Evolutionary conservation across 2,888 invertebrate species (phyloP).

Genomic region (Drosophila recens): DNA sequence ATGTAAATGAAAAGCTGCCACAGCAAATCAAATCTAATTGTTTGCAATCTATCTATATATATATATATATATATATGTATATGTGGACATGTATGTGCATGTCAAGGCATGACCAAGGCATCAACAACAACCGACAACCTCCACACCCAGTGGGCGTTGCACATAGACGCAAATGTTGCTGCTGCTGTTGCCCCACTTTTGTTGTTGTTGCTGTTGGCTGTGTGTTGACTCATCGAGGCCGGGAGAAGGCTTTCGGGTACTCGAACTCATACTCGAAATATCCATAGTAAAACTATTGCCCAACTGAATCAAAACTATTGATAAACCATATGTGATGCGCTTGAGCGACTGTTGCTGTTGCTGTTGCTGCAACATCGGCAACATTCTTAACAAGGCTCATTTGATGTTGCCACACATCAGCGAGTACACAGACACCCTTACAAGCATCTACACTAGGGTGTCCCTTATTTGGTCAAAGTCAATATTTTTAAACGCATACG

Average conservation of each 20-base stretch:
- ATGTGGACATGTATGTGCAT: conserved; percentile 11
- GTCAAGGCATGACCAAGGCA: conserved; percentile 60
- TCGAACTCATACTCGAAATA: neutral
- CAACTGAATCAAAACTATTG: conserved; percentile 35
- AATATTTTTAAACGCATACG: too few species aligned
- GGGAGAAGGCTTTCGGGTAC: conserved; percentile 43
- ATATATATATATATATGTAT: neutral
- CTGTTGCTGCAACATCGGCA: conserved; percentile 26
- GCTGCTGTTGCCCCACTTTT: conserved; percentile 63
- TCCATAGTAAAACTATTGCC: conserved; percentile 15
- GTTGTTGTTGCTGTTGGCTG: conserved; percentile 3
- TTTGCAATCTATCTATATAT: conserved; percentile 21
- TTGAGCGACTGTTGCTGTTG: conserved; percentile 32
- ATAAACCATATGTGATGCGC: conserved; percentile 50
- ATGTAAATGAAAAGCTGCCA: conserved; percentile 65
- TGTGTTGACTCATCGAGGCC: conserved; percentile 65
- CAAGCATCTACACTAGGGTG: too few species aligned
- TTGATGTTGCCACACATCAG: conserved; percentile 31
- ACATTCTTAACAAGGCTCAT: conserved; percentile 68
- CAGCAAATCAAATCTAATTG: conserved; percentile 67
- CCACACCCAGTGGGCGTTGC: conserved; percentile 77
- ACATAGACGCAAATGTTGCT: conserved; percentile 34
- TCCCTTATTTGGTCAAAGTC: too few species aligned
- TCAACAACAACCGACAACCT: conserved; percentile 38
- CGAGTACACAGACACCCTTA: neutral